phyloP scores from a whole-genome alignment of 2,888 invertebrate species.

The Thumatha senex region DNA sequence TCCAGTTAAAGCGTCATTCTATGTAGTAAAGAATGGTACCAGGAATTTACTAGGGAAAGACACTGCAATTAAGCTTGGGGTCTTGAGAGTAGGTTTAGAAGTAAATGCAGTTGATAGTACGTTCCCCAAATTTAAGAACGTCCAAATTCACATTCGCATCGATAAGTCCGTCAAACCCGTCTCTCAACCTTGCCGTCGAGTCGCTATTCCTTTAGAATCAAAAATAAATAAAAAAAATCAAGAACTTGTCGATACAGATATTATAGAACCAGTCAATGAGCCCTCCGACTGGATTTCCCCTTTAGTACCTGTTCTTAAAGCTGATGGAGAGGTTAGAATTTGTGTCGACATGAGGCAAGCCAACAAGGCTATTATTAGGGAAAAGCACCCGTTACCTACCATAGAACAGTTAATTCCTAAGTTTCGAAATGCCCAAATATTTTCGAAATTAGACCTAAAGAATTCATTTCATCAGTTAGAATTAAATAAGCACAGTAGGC shows the following conservation, averaged over 20 bases:
- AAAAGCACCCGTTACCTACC: no score
- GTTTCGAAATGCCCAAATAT: no score
- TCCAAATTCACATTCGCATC: neutral
- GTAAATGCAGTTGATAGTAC: neutral
- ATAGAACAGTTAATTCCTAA: no score
- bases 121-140: neutral
- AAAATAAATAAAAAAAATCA: neutral
- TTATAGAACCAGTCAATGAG: neutral
- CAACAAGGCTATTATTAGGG: no score
- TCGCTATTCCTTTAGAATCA: neutral
- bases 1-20: no score
- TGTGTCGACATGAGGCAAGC: no score
- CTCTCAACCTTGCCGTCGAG: neutral
- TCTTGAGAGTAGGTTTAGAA: neutral
- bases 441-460: no score
- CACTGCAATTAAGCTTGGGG: neutral
- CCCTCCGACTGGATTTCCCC: constrained; percentile 15
- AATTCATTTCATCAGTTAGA: no score
- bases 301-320: no score
- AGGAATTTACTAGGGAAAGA: neutral
- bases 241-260: neutral
- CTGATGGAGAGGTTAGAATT: no score
- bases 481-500: no score
- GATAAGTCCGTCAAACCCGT: neutral
- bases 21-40: neutral